Evolutionary conservation across 2,797 vertebrate species (phyloP).

Genomic region (Lates japonicus): DNA sequence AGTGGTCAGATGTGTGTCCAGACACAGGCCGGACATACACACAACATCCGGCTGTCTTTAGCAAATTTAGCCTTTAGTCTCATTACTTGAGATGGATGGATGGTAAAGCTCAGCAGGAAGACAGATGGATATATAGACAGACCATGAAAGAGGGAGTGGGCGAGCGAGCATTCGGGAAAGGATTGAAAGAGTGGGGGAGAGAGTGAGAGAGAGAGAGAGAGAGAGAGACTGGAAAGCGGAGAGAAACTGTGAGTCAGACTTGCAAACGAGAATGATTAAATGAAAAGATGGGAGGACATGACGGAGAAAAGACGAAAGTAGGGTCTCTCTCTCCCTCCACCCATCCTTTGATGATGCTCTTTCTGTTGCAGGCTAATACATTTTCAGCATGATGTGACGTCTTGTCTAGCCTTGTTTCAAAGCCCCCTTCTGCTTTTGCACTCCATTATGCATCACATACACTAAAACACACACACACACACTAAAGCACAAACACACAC

Average conservation of each 20-base stretch:
- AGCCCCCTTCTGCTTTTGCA: slow-evolving; percentile 27
- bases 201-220: background rate
- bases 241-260: slow-evolving; percentile 50
- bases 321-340: background rate
- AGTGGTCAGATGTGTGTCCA: background rate
- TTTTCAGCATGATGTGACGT: slow-evolving; percentile 47
- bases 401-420: slow-evolving; percentile 49
- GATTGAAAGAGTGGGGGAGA: background rate
- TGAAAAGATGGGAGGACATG: slow-evolving; percentile 48
- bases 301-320: background rate
- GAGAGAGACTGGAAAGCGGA: background rate
- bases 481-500: background rate
- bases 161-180: background rate
- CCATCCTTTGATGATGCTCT: slow-evolving; percentile 41
- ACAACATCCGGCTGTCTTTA: background rate
- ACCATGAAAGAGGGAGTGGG: slow-evolving; percentile 23
- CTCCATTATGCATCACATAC: slow-evolving; percentile 31
- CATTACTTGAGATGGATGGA: slow-evolving; percentile 32
- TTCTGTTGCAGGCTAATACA: slow-evolving; percentile 24
- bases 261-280: slow-evolving; percentile 55
- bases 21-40: background rate
- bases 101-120: slow-evolving; percentile 18
- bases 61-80: slow-evolving; percentile 36
- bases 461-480: background rate
- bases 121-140: slow-evolving; percentile 22